phyloP scores from a whole-genome alignment of 2,888 invertebrate species.

The Brassicogethes aeneus region DNA sequence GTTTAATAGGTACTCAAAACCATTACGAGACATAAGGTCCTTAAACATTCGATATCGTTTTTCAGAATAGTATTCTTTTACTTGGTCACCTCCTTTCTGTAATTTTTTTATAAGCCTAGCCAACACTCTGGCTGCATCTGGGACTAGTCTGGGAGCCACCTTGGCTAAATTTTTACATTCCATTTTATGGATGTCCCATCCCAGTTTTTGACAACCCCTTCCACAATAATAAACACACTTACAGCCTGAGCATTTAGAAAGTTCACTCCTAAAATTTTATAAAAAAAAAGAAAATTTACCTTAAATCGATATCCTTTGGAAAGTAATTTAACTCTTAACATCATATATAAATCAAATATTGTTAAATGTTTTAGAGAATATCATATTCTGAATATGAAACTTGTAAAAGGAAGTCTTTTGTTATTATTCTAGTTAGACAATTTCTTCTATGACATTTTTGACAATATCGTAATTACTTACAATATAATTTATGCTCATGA shows the following conservation, averaged over 20 bases:
- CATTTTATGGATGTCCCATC: slow-evolving; percentile 74
- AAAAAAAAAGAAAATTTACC: slow-evolving; percentile 3
- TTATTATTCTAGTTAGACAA: too few relatives aligned
- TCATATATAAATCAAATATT: background rate
- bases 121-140: slow-evolving; percentile 75
- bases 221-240: slow-evolving; percentile 78
- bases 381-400: too few relatives aligned
- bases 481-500: too few relatives aligned
- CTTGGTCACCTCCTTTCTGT: slow-evolving; percentile 56
- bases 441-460: too few relatives aligned
- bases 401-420: too few relatives aligned
- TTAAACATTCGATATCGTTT: slow-evolving; percentile 68
- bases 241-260: slow-evolving; percentile 76
- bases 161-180: slow-evolving; percentile 73
- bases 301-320: too few relatives aligned
- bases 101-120: slow-evolving; percentile 65
- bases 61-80: slow-evolving; percentile 60
- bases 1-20: too few relatives aligned
- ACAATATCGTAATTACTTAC: too few relatives aligned
- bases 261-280: slow-evolving; percentile 48
- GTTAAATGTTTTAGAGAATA: too few relatives aligned
- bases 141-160: slow-evolving; percentile 61
- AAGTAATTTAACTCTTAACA: slow-evolving; percentile 2
- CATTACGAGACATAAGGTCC: slow-evolving; percentile 87
- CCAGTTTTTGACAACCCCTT: slow-evolving; percentile 67